Evolutionary conservation across 1,140 invertebrate species (phyloP), one percentile per base, ranked within the genome.

Genomic region (Bombus sylvicola): DNA sequence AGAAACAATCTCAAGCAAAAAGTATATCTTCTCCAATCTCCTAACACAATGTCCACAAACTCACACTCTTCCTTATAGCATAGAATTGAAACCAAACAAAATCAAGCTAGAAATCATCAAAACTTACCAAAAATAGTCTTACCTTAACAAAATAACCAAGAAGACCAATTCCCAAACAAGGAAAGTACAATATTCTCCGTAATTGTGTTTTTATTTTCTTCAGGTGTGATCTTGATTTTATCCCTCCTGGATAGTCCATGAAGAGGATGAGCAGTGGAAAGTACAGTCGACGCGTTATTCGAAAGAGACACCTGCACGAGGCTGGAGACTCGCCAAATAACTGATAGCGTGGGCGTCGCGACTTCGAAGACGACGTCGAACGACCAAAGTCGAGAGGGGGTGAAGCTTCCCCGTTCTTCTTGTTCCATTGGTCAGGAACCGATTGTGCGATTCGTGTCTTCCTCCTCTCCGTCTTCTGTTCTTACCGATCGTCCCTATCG

Each of bases 281-380:
- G 41, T 68, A 25, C 53, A 15, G 39, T 83, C 31, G 59, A 73
- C 57, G 39, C 53, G 69, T 59, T 71, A 79, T 80, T 41, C 43
- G 37, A 77, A 84, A 88, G 83, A 72, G 83, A 75, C 83, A 90
- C 87, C 83, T 89, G 89, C 59, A 88, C 90, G 81, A 94, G 82
- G 81, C 57, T 90, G 88, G 84, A 91, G 87, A 81, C 90, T 88
- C 74, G 88, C 82, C 79, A 92, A 93, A 91, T 92, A 93, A 95
- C 94, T 94, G 94, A 90, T 91, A 84, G 91, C 83, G 91, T 90
- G 76, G 90, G 89, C 88, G 92, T 90, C 83, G 77, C 83, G 88
- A 78, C 82, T 82, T 85, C 80, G 76, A 94, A 94, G 93, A 93
- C 89, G 84, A 87, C 59, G 64, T 80, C 78, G 74, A 81, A 91